Evolutionary conservation across 2,888 invertebrate species (phyloP), one percentile per base, ranked within the genome.

Genomic region (Gisinianus flammeolus): DNA sequence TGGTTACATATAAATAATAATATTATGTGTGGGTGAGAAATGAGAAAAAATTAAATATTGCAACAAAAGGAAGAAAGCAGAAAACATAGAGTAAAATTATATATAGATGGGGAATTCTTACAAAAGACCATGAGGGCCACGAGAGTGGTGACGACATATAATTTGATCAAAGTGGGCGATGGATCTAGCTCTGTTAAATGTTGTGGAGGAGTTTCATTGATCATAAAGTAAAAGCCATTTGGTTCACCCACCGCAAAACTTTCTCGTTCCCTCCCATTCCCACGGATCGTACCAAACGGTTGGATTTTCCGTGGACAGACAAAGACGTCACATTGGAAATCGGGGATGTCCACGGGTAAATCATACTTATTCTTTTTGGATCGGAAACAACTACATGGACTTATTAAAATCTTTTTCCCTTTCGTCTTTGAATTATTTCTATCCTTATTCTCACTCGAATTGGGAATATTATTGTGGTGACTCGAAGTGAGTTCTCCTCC

Each of bases 301-400:
- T 31, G 4, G 19, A 22, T 22, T n/a, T 58, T 58, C 22, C 58
- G 8, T 2, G 22, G n/a, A 1, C n/a, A 12, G 10, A 28, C 44
- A 54, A 12, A 52, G 6, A 70, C 35, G 10, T 70, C 70, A 70
- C 52, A 52, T 8, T 22, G 52, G 28, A 70, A 70, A n/a, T 58
- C 22, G 22, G 19, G n/a, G 22, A 58, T 58, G 24, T 58, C 24
- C 4, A 58, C 24, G 16, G 58, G 58, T n/a, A 58, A 22, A 22
- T 58, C n/a, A n/a, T 58, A 58, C 24, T 58, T 2, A 44, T 44
- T 44, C 44, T 16, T 10, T 44, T 44, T 30, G 3, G 24, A 19
- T 28, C n/a, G 2, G 58, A 58, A n/a, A 58, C 58, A 24, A 6
- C n/a, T 58, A n/a, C n/a, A n/a, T 56, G 22, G 58, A n/a, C 2